Evolutionary conservation across 2,113 vertebrate genomes (phyloP).

Genomic region (Thamnaconus septentrionalis): DNA sequence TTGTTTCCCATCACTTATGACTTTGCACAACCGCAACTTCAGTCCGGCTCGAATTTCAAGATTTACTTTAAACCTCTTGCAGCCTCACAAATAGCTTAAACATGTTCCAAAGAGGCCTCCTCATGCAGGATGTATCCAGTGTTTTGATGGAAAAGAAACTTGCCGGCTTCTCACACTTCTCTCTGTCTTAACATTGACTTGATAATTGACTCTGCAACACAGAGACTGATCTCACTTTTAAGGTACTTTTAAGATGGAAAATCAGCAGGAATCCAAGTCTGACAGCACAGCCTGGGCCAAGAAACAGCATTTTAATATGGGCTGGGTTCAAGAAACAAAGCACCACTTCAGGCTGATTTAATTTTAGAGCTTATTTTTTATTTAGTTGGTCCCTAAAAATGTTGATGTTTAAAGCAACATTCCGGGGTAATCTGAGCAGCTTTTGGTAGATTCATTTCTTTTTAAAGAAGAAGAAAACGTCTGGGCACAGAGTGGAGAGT

Average conservation of each 20-base stretch:
- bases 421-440: conserved; percentile 4
- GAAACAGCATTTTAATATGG: conserved; percentile 3
- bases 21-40: conserved; percentile 11
- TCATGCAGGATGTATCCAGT: conserved; percentile 10
- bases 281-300: conserved; percentile 4
- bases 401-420: conserved; percentile 4
- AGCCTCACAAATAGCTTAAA: conserved; percentile 9
- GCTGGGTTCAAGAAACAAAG: conserved; percentile 14
- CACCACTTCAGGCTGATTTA: conserved; percentile 28
- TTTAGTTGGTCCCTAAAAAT: conserved; percentile 20
- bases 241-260: conserved; percentile 12
- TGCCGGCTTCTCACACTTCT: not conserved
- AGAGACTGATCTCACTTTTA: conserved; percentile 1
- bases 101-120: not conserved
- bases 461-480: not conserved
- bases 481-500: conserved; percentile 33
- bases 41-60: conserved; percentile 14
- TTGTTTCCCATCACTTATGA: conserved; percentile 35
- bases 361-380: conserved; percentile 23
- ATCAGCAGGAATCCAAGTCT: conserved; percentile 10
- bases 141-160: conserved; percentile 13
- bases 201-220: not conserved
- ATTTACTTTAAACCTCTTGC: not conserved
- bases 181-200: not conserved
- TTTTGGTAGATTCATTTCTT: too few relatives aligned